These are phyloP conservation scores for Callipepla californica DNA, from an alignment of 2,113 vertebrate genomes.

Conservation along the genomic window DNA sequence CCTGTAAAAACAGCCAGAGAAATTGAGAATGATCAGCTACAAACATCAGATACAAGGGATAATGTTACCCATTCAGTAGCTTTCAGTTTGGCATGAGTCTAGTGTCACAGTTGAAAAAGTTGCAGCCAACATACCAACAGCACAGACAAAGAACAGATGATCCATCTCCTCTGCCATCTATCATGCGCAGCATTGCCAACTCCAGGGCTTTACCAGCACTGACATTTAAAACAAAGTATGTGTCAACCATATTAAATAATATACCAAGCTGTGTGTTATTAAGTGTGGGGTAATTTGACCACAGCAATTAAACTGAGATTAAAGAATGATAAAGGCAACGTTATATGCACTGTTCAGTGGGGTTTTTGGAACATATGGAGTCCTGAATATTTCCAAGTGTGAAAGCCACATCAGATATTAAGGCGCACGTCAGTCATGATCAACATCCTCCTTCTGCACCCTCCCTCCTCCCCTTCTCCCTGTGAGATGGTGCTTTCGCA, in stretches of 20 bases:
- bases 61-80: constrained; percentile 75
- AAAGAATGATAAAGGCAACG: constrained; percentile 82
- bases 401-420: constrained; percentile 77
- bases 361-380: constrained; percentile 79
- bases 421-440: constrained; percentile 68
- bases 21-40: constrained; percentile 34
- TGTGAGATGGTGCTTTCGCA: neutral
- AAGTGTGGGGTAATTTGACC: constrained; percentile 92
- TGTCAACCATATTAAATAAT: constrained; percentile 90
- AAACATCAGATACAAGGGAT: constrained; percentile 50
- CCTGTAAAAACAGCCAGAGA: neutral
- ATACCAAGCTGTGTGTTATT: constrained; percentile 95
- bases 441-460: neutral
- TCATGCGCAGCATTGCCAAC: constrained; percentile 84
- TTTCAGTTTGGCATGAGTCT: constrained; percentile 75
- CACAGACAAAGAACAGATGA: constrained; percentile 87
- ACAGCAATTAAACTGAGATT: constrained; percentile 96
- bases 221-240: constrained; percentile 89
- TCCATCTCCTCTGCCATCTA: constrained; percentile 82
- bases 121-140: constrained; percentile 78
- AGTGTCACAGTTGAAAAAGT: constrained; percentile 68
- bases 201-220: constrained; percentile 79
- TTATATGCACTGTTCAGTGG: constrained; percentile 73
- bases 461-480: neutral
- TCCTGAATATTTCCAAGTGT: constrained; percentile 76